These are phyloP conservation scores for Aspidoscelis tigris DNA, from an alignment of 2,113 vertebrate genomes.

Conservation along the genomic window DNA sequence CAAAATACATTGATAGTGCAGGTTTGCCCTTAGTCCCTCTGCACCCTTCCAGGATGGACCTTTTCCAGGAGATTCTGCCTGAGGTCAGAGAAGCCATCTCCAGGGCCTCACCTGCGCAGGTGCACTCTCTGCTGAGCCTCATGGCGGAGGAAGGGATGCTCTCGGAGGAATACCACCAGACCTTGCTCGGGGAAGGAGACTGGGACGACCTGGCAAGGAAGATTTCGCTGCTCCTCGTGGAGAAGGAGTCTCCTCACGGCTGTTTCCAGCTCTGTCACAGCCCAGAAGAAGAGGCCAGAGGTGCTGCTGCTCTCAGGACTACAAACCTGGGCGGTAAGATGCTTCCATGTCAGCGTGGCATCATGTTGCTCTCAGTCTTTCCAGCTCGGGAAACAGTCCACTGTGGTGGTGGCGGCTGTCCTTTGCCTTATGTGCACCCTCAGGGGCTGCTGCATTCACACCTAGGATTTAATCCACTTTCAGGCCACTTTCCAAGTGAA, in stretches of 20 bases:
- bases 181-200: conserved; percentile 69
- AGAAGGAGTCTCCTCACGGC: conserved; percentile 62
- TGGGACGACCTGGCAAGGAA: conserved; percentile 75
- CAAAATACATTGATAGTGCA: not conserved
- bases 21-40: conserved; percentile 17
- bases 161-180: conserved; percentile 76
- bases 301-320: conserved; percentile 12
- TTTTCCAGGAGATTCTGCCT: conserved; percentile 77
- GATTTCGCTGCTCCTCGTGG: conserved; percentile 77
- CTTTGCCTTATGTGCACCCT: too few relatives aligned
- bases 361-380: too few relatives aligned
- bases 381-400: too few relatives aligned
- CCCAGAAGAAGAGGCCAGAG: conserved; percentile 11
- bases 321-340: conserved; percentile 57
- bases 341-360: not conserved
- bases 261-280: conserved; percentile 34
- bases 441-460: too few relatives aligned
- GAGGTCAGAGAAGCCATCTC: conserved; percentile 69
- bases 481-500: too few relatives aligned
- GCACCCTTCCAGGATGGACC: conserved; percentile 67
- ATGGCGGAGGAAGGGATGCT: conserved; percentile 75
- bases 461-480: too few relatives aligned
- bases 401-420: too few relatives aligned
- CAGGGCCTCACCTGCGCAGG: conserved; percentile 48
- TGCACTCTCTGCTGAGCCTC: conserved; percentile 64